Conservation (phyloP, 2,113 vertebrate species). For the Neolamprologus kungweensis region DNA sequence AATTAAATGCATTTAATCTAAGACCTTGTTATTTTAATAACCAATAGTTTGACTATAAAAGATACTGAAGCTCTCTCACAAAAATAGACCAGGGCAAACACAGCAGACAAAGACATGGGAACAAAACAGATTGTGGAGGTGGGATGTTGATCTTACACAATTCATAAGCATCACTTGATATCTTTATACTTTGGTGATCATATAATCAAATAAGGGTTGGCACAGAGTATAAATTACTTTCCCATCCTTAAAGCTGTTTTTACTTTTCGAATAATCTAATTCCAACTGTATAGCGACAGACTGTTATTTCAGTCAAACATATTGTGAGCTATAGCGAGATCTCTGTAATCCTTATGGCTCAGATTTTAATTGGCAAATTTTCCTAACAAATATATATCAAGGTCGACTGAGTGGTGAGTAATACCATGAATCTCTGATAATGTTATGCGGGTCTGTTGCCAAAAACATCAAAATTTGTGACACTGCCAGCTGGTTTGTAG, state of each 20-base stretch:
- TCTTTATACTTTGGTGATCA: neutral
- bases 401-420: neutral
- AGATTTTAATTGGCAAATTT: neutral
- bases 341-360: neutral
- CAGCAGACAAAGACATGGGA: neutral
- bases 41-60: neutral
- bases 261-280: neutral
- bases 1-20: neutral
- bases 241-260: neutral
- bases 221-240: neutral
- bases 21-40: neutral
- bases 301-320: neutral
- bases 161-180: constrained; percentile 16
- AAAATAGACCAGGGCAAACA: neutral
- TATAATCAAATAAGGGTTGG: neutral
- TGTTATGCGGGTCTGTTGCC: neutral
- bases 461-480: neutral
- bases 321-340: neutral
- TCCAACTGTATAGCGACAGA: neutral
- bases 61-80: neutral
- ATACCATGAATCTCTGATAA: neutral
- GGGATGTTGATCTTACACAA: neutral
- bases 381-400: neutral
- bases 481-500: neutral
- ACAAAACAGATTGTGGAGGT: neutral